Percentiles rank a stretch among this genome's conserved stretches.
phyloP scores from a whole-genome alignment of 1,140 invertebrate species.

The Dendroctonus ponderosae region DNA sequence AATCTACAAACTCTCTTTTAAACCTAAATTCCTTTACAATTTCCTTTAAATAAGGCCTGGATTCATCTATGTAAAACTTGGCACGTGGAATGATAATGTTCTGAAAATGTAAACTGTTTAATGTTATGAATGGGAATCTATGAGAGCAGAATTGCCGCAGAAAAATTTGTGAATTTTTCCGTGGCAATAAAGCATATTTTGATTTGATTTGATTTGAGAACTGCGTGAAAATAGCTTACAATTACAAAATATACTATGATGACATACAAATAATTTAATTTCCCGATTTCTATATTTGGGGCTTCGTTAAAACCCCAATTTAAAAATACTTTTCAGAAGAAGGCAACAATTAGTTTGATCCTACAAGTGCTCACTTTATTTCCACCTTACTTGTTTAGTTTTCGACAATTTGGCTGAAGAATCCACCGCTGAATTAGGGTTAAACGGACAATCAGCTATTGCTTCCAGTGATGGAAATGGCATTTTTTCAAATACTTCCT shows the following conservation, averaged over 20 bases:
- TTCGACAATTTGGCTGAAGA: conserved; percentile 58
- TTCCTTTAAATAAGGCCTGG: conserved; percentile 47
- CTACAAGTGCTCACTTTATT: too few species aligned
- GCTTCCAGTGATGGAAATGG: conserved; percentile 58
- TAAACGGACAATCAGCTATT: conserved; percentile 57
- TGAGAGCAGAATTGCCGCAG: too few species aligned
- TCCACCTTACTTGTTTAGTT: conserved; percentile 51
- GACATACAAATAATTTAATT: too few species aligned
- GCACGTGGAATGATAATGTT: conserved; percentile 58
- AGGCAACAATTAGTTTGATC: too few species aligned
- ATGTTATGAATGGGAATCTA: not conserved
- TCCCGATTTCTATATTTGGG: too few species aligned
- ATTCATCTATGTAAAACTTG: conserved; percentile 57
- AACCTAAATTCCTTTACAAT: conserved; percentile 57
- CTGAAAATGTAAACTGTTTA: conserved; percentile 9
- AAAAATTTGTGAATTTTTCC: too few species aligned
- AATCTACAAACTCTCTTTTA: conserved; percentile 51
- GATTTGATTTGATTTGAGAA: too few species aligned
- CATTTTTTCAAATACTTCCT: conserved; percentile 56
- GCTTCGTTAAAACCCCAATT: too few species aligned
- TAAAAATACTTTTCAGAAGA: too few species aligned
- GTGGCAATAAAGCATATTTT: too few species aligned
- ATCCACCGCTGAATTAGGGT: conserved; percentile 52
- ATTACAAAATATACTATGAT: not conserved
- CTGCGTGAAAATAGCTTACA: not conserved